Evolutionary conservation across 30 jellyfish, hydroid and myxozoan species (phyloP).

Genomic region (Aurelia aurita): DNA sequence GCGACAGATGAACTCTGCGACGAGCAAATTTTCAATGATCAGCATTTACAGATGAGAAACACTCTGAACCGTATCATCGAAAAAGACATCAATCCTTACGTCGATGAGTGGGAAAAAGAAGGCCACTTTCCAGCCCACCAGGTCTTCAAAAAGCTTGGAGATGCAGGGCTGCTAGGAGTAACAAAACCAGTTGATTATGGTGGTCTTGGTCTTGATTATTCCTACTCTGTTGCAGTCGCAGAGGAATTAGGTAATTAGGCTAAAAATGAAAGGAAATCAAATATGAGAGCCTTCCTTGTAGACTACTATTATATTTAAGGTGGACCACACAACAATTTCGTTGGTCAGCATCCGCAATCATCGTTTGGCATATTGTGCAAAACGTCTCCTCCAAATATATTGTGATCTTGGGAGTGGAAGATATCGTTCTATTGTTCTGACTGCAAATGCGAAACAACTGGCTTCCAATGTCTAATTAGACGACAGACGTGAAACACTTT

Average conservation of each 20-base stretch:
- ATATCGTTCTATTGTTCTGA: too few species aligned
- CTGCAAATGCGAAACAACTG: too few species aligned
- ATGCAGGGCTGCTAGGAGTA: conserved; percentile 95
- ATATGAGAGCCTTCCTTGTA: too few species aligned
- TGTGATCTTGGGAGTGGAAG: too few species aligned
- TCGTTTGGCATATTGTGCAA: too few species aligned
- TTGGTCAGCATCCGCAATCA: too few species aligned
- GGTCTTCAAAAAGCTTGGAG: conserved; percentile 87
- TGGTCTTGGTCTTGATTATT: conserved; percentile 92
- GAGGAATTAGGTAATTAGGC: conserved; percentile 83
- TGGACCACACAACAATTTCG: too few species aligned
- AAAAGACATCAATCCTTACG: conserved; percentile 90
- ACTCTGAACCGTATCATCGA: conserved; percentile 77
- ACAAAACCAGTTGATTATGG: conserved; percentile 93
- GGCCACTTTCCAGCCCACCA: conserved; percentile 88
- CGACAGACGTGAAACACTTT: too few species aligned
- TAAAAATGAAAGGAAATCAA: background rate
- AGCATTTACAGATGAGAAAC: conserved; percentile 82
- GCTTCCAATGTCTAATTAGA: too few species aligned
- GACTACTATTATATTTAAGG: too few species aligned
- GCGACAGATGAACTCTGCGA: conserved; percentile 83
- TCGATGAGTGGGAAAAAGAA: conserved; percentile 90
- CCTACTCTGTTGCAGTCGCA: conserved; percentile 84
- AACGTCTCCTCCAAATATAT: too few species aligned
- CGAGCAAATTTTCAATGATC: conserved; percentile 78